Evolutionary conservation across 2,888 invertebrate genomes (phyloP), one percentile per base, ranked within the genome.

Genomic region (Caenorhabditis angaria): DNA sequence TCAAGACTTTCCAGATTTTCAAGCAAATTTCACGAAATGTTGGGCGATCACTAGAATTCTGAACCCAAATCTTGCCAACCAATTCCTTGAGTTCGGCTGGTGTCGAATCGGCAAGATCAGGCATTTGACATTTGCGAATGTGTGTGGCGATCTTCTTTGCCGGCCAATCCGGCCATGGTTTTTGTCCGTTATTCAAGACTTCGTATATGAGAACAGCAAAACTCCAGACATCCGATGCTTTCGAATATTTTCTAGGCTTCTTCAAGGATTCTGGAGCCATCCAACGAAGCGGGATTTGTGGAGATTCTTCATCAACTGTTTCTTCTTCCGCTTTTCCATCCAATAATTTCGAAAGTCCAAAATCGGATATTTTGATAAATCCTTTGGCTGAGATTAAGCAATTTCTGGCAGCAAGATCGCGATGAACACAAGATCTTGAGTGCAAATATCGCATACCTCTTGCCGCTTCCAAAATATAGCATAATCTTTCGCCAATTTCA

Each of bases 391-490:
- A 76, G 20, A 88, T 80, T 18, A 94, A 90, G 86, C 94, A 94
- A 87, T 94, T 94, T 62, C 94, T 90, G 67, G 93, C 93, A 0
- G 94, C 94, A 67, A 94, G 90, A 88, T 94, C 94, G 53, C 94
- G 90, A 88, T 94, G 94, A 0, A 94, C 93, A 88, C 94, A 94
- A 82, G 93, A 91, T 83, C 93, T 92, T 0, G 92, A 91, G 0
- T 93, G 93, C 22, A 94, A 90, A 86, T 94, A 94, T 70, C 91
- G 90, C 93, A 94, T 94, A 0, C 94, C 94, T 5, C 91, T 90
- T 0, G 93, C 92, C 67, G 94, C 78, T 68, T 78, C 79, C 20
- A 61, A 12, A 8, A 70, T 32, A 64, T 76, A 80, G 47, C 70
- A 22, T 20, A 80, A 18, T 5, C 76, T 48, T 56, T 79, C 81